Conservation (phyloP, 2,113 vertebrate genomes). For the Laticauda colubrina region DNA sequence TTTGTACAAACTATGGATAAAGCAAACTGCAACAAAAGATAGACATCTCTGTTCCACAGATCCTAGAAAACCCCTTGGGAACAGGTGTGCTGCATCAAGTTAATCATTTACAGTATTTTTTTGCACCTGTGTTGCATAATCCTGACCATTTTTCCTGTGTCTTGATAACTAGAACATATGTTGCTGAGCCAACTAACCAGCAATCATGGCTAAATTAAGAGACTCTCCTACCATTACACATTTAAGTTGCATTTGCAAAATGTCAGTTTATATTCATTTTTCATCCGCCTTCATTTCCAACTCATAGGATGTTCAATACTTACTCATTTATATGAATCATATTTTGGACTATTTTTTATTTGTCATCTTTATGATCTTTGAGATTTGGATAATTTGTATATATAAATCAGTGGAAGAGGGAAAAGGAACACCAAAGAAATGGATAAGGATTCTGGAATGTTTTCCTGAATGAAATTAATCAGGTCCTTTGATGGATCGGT, state of each 20-base stretch:
- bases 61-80: constrained; percentile 40
- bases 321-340: constrained; percentile 31
- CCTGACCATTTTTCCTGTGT: constrained; percentile 51
- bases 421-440: not conserved
- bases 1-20: not conserved
- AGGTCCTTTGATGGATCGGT: not conserved
- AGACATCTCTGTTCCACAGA: constrained; percentile 23
- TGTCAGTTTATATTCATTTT: constrained; percentile 53
- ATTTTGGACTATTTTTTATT: not conserved
- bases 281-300: constrained; percentile 54
- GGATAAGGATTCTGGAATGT: not conserved
- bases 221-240: constrained; percentile 29
- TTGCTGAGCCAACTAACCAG: constrained; percentile 58
- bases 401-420: not conserved
- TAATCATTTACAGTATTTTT: constrained; percentile 42
- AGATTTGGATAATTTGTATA: not conserved
- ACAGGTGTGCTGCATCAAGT: constrained; percentile 56
- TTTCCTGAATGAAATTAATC: not conserved
- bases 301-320: constrained; percentile 39
- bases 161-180: constrained; percentile 45
- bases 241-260: constrained; percentile 51
- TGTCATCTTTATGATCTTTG: not conserved
- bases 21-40: not conserved
- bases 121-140: constrained; percentile 59
- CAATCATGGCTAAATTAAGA: constrained; percentile 52